Conservation (phyloP, 2,888 invertebrate species). For the Xanthia togata region DNA sequence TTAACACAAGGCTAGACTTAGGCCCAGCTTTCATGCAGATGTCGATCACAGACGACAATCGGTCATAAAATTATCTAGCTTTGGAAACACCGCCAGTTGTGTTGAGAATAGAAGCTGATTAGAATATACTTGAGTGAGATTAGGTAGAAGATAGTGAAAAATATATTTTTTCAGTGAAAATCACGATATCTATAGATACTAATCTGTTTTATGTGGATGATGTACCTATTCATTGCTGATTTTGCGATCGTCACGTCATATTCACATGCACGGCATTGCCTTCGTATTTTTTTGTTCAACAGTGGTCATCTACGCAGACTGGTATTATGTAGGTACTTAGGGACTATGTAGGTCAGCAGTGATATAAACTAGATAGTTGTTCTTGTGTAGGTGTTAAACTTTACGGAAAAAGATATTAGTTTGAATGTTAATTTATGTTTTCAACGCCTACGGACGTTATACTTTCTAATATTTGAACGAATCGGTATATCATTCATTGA, state of each 20-base stretch:
- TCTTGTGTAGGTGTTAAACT: constrained; percentile 47
- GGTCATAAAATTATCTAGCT: not conserved
- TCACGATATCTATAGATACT: too few relatives aligned
- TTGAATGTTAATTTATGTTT: constrained; percentile 37
- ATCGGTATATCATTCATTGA: constrained; percentile 16
- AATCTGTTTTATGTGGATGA: constrained; percentile 6
- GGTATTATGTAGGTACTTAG: not conserved
- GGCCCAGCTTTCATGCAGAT: not conserved
- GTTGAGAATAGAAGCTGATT: not conserved
- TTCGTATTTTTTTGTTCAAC: not conserved
- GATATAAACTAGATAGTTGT: constrained; percentile 40
- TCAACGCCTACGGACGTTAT: constrained; percentile 45
- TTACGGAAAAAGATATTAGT: constrained; percentile 53
- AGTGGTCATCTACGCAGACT: not conserved
- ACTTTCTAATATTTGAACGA: constrained; percentile 55
- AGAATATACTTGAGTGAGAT: not conserved
- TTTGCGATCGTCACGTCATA: not conserved
- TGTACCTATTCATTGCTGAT: not conserved
- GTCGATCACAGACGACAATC: too few relatives aligned
- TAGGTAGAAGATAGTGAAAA: not conserved
- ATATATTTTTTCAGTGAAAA: too few relatives aligned
- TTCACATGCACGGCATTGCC: not conserved
- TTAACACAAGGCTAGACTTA: not conserved
- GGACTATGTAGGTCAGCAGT: constrained; percentile 32
- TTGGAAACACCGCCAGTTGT: not conserved